Evolutionary conservation across 2,113 vertebrate species (phyloP).

Genomic region (Melanostigma gelatinosum): DNA sequence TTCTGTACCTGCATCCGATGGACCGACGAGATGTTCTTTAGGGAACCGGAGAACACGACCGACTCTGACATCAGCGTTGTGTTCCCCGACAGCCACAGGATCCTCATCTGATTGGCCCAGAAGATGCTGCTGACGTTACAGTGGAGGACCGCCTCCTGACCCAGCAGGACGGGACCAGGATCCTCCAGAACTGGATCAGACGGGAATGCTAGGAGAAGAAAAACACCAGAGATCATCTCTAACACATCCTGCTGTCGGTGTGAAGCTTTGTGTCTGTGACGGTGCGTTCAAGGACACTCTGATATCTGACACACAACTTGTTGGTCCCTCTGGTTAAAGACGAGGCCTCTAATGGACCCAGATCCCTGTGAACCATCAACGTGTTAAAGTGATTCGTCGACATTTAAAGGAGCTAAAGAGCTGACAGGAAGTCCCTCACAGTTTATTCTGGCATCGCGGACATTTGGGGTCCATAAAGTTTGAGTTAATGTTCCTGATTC

Average conservation of each 20-base stretch:
- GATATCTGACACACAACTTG: not conserved
- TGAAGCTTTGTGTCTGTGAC: not conserved
- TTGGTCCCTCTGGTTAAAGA: not conserved
- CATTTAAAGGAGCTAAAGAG: too few relatives aligned
- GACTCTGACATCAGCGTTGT: not conserved
- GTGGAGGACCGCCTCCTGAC: conserved; percentile 20
- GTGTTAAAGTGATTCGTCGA: too few relatives aligned
- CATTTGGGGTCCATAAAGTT: too few relatives aligned
- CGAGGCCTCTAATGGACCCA: not conserved
- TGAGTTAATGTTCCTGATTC: not conserved
- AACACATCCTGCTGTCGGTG: too few relatives aligned
- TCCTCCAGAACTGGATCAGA: conserved; percentile 53
- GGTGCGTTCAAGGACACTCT: not conserved
- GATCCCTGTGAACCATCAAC: not conserved
- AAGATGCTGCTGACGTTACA: conserved; percentile 53
- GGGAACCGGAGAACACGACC: conserved; percentile 26
- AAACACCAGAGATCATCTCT: not conserved
- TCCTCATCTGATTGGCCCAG: conserved; percentile 46
- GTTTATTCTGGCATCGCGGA: too few relatives aligned
- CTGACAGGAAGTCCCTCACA: too few relatives aligned
- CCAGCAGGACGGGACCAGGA: conserved; percentile 37
- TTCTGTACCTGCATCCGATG: not conserved
- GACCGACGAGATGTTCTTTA: conserved; percentile 48
- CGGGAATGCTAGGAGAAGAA: conserved; percentile 50
- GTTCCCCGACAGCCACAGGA: conserved; percentile 60